Conservation (phyloP, 2,797 vertebrate genomes). For the Hemibagrus guttatus region DNA sequence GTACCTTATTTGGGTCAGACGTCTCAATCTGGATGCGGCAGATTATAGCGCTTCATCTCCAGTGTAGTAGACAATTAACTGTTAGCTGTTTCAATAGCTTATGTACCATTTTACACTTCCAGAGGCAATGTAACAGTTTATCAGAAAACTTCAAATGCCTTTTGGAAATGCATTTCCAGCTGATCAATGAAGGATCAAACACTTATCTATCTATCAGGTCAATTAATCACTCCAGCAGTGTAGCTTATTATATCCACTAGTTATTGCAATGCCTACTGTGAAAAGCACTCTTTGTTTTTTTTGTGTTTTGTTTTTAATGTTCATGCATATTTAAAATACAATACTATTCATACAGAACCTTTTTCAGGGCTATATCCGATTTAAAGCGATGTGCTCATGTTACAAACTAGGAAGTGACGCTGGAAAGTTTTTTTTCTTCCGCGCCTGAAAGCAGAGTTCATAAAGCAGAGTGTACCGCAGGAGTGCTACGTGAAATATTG, state of each 20-base stretch:
- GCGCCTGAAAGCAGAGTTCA: conserved; percentile 40
- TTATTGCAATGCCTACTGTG: background rate
- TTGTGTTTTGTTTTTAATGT: too few relatives aligned
- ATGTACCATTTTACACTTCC: background rate
- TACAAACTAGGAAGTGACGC: conserved; percentile 84
- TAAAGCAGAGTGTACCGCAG: conserved; percentile 1
- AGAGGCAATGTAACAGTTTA: background rate
- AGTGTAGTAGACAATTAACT: background rate
- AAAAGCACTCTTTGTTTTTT: background rate
- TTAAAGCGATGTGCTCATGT: conserved; percentile 48
- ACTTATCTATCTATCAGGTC: background rate
- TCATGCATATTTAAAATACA: background rate
- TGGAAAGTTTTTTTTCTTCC: conserved; percentile 72
- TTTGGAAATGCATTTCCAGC: too few relatives aligned
- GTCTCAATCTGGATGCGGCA: background rate
- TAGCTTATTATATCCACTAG: background rate
- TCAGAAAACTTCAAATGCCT: background rate
- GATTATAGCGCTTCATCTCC: conserved; percentile 5
- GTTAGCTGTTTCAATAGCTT: background rate
- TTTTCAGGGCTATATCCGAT: background rate
- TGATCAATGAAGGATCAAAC: background rate
- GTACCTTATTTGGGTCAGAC: conserved; percentile 9
- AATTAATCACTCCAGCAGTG: background rate
- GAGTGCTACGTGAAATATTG: conserved; percentile 10
- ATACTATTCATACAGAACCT: too few relatives aligned